phyloP scores from a whole-genome alignment of 2,797 vertebrate genomes.

The Sebastes nivosus region DNA sequence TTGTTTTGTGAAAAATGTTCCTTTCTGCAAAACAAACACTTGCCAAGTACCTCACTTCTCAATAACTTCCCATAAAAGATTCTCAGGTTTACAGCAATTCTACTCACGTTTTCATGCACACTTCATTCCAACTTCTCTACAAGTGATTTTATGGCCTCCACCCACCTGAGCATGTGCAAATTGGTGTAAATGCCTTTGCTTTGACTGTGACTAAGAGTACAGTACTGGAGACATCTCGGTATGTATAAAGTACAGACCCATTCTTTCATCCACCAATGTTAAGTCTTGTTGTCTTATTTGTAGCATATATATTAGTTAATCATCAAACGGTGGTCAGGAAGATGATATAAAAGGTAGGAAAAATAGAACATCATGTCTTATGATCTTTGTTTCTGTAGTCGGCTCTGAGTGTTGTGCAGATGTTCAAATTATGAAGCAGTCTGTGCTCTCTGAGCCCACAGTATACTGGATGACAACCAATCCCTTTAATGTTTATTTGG shows the following conservation, averaged over 20 bases:
- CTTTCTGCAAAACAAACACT: background rate
- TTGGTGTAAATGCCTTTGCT: background rate
- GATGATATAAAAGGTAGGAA: background rate
- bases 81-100: background rate
- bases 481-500: slow-evolving; percentile 75
- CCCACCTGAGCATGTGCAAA: background rate
- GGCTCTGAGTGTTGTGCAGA: slow-evolving; percentile 29
- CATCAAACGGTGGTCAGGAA: background rate
- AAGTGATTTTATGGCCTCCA: background rate
- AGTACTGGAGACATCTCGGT: background rate
- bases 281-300: background rate
- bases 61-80: background rate
- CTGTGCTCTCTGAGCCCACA: slow-evolving; percentile 38
- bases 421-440: slow-evolving; percentile 40
- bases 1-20: background rate
- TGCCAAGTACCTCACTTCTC: background rate
- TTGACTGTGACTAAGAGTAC: background rate
- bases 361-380: background rate
- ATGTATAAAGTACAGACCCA: background rate
- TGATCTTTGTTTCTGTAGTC: slow-evolving; percentile 13
- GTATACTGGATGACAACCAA: slow-evolving; percentile 58
- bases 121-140: background rate
- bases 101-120: background rate
- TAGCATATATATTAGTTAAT: background rate
- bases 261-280: background rate